Base-by-base conservation (phyloP, 2,888 invertebrate species). In the Gastracanthus pulcherrimus region DNA sequence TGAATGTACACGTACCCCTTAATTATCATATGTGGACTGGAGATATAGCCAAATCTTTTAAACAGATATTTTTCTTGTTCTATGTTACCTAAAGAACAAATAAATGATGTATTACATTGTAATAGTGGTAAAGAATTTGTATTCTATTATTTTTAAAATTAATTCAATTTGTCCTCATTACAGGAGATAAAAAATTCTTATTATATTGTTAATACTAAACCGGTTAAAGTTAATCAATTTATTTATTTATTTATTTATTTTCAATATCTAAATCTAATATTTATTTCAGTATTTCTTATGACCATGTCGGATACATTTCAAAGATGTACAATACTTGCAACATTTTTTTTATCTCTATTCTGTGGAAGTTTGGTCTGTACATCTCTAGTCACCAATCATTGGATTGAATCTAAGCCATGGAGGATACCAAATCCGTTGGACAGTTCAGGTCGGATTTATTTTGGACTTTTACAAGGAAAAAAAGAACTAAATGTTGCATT, bases 401-500 rank as follows among this genome's bases (percentile, higher is more conserved):
- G 97, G 97, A 94, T 96, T 51, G 95, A 95, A 84, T 96, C 97
- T 1, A 93, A 93, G 69, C 97, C 97, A 3, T 93, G 94, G 85
- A 91, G 96, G 85, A 94, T 94, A 0, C 93, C 94, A 7, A 95
- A 95, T 87, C 94, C 95, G 0, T 91, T 93, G 69, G 94, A 94
- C 80, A 95, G 96, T 60, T 95, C 95, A 72, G 97, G 97, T 0
- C 93, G 94, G 84, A 94, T 97, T 81, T 94, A 95, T 89, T 97
- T 98, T 89, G 98, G 98, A 0, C 93, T 98, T 9, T 97, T 98
- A 88, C 95, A 96, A 87, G 98, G 98, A 0, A 95, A 94, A 84
- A 97, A 97, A 90, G 95, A 95, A 86, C 92, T 98, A 45, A 96
- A 97, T 90, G 94, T 94, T 80, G 96, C 96, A 3, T 96, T 97